Evolutionary conservation across 2,113 vertebrate genomes (phyloP).

Genomic region (Girardinichthys multiradiatus): DNA sequence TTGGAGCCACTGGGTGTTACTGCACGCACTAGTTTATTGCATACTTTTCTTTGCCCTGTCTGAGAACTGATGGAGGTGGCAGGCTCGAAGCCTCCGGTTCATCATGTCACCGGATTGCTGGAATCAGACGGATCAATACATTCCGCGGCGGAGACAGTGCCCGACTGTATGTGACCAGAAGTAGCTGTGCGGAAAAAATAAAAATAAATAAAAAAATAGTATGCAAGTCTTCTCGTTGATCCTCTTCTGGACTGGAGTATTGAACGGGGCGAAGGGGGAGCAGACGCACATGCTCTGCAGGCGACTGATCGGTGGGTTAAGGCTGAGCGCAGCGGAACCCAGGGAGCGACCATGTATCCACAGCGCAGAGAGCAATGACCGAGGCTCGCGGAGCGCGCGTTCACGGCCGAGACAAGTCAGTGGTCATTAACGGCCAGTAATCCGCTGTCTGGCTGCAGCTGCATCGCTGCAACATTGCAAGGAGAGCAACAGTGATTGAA

Average conservation of each 20-base stretch:
- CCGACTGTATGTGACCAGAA: neutral
- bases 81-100: slow-evolving; percentile 44
- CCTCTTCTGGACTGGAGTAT: slow-evolving; percentile 45
- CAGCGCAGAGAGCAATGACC: slow-evolving; percentile 52
- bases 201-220: neutral
- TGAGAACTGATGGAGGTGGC: slow-evolving; percentile 47
- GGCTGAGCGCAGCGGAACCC: slow-evolving; percentile 60
- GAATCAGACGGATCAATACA: slow-evolving; percentile 68
- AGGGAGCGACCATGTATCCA: slow-evolving; percentile 71
- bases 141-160: slow-evolving; percentile 28
- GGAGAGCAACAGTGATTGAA: slow-evolving; percentile 30
- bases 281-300: slow-evolving; percentile 54
- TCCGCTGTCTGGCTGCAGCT: slow-evolving; percentile 58
- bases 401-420: slow-evolving; percentile 69
- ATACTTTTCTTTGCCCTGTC: slow-evolving; percentile 63
- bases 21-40: slow-evolving; percentile 50
- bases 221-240: slow-evolving; percentile 40
- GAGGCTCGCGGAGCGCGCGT: slow-evolving; percentile 66
- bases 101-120: slow-evolving; percentile 59
- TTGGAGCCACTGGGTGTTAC: neutral
- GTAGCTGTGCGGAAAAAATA: slow-evolving; percentile 28
- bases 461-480: slow-evolving; percentile 23
- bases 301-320: slow-evolving; percentile 34
- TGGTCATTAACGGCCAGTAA: slow-evolving; percentile 69
- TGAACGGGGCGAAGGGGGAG: slow-evolving; percentile 23